These are phyloP conservation scores for Pachymerium ferrugineum DNA, from an alignment of 2,888 invertebrate species.

Conservation along the genomic window DNA sequence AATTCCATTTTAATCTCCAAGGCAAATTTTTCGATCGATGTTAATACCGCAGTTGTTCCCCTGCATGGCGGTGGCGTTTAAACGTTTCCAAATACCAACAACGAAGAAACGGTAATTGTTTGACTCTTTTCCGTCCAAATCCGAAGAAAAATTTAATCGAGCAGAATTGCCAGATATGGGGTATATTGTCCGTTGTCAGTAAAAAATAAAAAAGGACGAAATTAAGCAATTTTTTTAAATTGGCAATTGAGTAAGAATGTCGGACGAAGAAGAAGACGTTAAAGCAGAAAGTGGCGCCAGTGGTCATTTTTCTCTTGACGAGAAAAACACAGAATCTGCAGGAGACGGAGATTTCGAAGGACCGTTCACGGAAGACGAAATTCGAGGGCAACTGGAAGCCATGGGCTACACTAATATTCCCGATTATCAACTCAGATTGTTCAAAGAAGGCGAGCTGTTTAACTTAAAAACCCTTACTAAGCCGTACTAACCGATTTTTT, in stretches of 20 bases:
- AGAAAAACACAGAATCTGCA: not conserved
- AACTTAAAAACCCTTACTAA: not conserved
- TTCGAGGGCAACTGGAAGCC: constrained; percentile 33
- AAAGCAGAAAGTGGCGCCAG: not conserved
- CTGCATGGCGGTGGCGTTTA: constrained; percentile 4
- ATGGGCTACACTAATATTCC: constrained; percentile 35
- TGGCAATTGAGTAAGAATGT: constrained; percentile 16
- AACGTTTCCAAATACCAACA: constrained; percentile 2
- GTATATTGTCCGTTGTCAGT: not conserved
- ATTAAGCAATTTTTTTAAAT: not conserved
- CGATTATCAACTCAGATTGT: constrained; percentile 32
- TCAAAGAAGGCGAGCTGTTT: constrained; percentile 31
- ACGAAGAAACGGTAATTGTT: not conserved
- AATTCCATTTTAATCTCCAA: too few relatives aligned
- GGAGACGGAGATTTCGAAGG: not conserved
- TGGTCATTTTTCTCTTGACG: not conserved
- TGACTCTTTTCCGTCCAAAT: constrained; percentile 3
- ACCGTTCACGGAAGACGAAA: constrained; percentile 36
- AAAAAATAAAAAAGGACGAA: not conserved
- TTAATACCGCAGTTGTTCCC: not conserved
- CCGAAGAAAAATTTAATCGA: not conserved
- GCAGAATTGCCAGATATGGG: not conserved
- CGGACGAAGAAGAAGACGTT: not conserved
- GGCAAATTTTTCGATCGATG: too few relatives aligned
- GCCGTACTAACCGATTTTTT: too few relatives aligned